Evolutionary conservation across 1,140 invertebrate genomes (phyloP), one percentile per base, ranked within the genome.

Genomic region (Phortica variegata): DNA sequence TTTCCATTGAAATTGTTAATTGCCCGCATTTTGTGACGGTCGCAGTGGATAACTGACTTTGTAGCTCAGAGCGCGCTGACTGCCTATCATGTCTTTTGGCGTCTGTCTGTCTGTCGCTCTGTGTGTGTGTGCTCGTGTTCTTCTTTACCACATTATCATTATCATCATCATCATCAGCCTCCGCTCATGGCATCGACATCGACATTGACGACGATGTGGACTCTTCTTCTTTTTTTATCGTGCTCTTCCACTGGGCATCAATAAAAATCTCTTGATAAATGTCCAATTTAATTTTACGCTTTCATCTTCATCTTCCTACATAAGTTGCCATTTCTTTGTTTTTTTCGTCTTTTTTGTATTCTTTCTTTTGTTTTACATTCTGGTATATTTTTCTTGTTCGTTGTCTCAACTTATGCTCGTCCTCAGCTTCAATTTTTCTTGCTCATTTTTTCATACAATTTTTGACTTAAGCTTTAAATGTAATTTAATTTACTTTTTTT

Each of bases 191-290:
- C n/a, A n/a, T n/a, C n/a, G n/a, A n/a, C n/a, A n/a, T n/a, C n/a
- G n/a, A n/a, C n/a, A n/a, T n/a, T n/a, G n/a, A n/a, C n/a, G n/a
- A n/a, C n/a, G n/a, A n/a, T n/a, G n/a, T n/a, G n/a, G n/a, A n/a
- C n/a, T n/a, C n/a, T n/a, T n/a, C n/a, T n/a, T n/a, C n/a, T n/a
- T n/a, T n/a, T n/a, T n/a, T n/a, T n/a, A n/a, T 29, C 12, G 26
- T 12, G 6, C 26, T 29, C 26, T 13, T 6, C 6, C 32, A 9
- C 32, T 34, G 54, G 54, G 60, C 65, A 68, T 68, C 63, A 68
- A 68, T 68, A 68, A 68, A 70, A 66, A 72, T 72, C 68, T 69
- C 63, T 65, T 72, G 68, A 72, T 72, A 72, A 72, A 72, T 72
- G 69, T 68, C 68, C 68, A 72, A 72, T 72, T 72, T 72, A 72